phyloP scores from a whole-genome alignment of 2,888 invertebrate genomes.

The Ectropis crepuscularia region DNA sequence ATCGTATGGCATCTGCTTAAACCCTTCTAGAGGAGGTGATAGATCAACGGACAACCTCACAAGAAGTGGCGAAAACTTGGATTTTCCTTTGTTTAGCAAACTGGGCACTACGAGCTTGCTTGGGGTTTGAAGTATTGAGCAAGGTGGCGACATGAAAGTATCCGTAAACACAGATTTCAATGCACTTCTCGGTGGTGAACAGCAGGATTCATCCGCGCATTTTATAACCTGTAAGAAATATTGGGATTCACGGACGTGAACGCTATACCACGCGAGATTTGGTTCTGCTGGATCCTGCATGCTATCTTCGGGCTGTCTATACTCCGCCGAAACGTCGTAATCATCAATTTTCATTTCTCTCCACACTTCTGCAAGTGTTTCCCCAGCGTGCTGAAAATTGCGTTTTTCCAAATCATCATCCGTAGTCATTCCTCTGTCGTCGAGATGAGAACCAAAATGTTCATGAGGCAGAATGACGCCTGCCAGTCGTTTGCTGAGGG shows the following conservation, averaged over 20 bases:
- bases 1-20: constrained; percentile 8
- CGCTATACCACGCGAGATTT: constrained; percentile 40
- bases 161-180: constrained; percentile 35
- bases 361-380: too few relatives aligned
- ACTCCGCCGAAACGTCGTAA: too few relatives aligned
- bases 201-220: constrained; percentile 35
- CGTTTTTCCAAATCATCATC: too few relatives aligned
- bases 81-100: not conserved
- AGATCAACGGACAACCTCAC: constrained; percentile 1
- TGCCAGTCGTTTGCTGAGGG: too few relatives aligned
- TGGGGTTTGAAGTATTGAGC: constrained; percentile 36
- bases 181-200: constrained; percentile 35
- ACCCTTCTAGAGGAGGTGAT: not conserved
- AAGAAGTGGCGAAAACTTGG: too few relatives aligned
- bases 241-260: constrained; percentile 44
- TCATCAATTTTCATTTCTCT: too few relatives aligned
- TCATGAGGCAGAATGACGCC: too few relatives aligned
- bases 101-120: constrained; percentile 22
- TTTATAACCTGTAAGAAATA: constrained; percentile 36
- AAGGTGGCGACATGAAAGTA: constrained; percentile 37
- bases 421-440: too few relatives aligned
- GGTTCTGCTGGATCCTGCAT: too few relatives aligned
- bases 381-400: too few relatives aligned
- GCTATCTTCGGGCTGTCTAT: too few relatives aligned
- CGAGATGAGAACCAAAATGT: too few relatives aligned